These are phyloP conservation scores for Ennomos erosarius DNA, from an alignment of 2,888 invertebrate genomes.

Conservation along the genomic window DNA sequence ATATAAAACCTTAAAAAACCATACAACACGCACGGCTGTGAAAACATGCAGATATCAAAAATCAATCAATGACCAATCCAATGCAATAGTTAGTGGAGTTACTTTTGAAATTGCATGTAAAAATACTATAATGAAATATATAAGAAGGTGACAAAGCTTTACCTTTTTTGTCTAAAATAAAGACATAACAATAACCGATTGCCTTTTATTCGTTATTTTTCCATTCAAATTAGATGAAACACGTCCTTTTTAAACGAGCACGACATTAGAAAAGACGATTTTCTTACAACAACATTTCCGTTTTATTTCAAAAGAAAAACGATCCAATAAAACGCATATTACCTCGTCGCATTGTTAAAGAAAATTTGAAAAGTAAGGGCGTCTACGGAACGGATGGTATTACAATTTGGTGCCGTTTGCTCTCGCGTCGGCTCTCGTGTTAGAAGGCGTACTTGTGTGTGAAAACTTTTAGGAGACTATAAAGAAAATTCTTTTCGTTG, in stretches of 20 bases:
- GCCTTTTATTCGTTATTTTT: conserved; percentile 34
- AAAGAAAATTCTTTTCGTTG: conserved; percentile 76
- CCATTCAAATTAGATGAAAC: conserved; percentile 39
- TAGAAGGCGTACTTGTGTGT: conserved; percentile 70
- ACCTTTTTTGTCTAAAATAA: conserved; percentile 5
- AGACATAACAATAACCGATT: conserved; percentile 24
- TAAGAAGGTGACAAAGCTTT: no score
- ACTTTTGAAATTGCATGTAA: no score
- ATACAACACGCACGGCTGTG: background rate
- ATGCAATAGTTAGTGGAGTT: background rate
- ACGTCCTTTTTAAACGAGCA: conserved; percentile 34
- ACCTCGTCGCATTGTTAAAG: conserved; percentile 70
- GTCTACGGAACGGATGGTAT: conserved; percentile 72
- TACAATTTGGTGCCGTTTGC: conserved; percentile 74
- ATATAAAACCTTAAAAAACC: conserved; percentile 34
- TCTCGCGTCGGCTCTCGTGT: conserved; percentile 63
- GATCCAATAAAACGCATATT: conserved; percentile 75
- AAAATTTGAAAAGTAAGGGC: conserved; percentile 72
- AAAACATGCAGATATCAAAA: conserved; percentile 26
- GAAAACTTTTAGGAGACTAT: conserved; percentile 74
- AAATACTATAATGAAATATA: no score
- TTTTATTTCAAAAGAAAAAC: conserved; percentile 71
- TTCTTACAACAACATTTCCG: conserved; percentile 63
- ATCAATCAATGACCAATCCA: background rate
- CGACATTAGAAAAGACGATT: conserved; percentile 42